Evolutionary conservation across 1,140 invertebrate species (phyloP).

Genomic region (Drosophila guanche): DNA sequence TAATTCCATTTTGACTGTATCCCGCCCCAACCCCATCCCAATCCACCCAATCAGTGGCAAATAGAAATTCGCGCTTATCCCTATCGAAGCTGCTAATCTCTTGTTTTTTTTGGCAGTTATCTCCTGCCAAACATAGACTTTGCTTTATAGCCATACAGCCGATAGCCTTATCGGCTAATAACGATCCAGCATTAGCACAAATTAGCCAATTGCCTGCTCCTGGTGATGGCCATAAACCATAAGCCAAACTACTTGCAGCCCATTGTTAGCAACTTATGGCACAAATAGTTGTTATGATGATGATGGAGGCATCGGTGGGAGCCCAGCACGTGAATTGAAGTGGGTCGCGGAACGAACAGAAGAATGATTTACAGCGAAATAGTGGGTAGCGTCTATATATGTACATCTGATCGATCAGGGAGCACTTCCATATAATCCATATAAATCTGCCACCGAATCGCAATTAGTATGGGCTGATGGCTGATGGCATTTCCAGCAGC

Average conservation of each 20-base stretch:
- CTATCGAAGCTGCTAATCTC: conserved; percentile 44
- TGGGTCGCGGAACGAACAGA: too few species aligned
- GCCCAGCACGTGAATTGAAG: too few species aligned
- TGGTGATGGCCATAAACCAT: conserved; percentile 26
- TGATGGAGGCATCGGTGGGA: too few species aligned
- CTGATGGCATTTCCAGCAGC: not conserved
- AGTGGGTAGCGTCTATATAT: not conserved
- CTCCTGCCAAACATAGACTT: conserved; percentile 29
- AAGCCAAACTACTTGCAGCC: not conserved
- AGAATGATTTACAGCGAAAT: too few species aligned
- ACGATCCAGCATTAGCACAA: conserved; percentile 35
- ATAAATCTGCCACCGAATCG: conserved; percentile 5
- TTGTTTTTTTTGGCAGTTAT: conserved; percentile 32
- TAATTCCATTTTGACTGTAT: conserved; percentile 49
- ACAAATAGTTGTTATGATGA: not conserved
- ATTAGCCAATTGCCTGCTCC: conserved; percentile 46
- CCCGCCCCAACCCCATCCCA: conserved; percentile 4
- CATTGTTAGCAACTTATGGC: conserved; percentile 8
- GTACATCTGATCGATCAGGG: conserved; percentile 4
- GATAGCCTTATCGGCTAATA: conserved; percentile 38
- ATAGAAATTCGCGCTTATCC: conserved; percentile 49
- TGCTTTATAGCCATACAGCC: conserved; percentile 3
- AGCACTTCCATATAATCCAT: not conserved
- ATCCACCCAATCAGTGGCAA: conserved; percentile 45
- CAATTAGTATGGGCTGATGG: conserved; percentile 26